Percentiles rank a stretch among this genome's conserved stretches.
Conservation (phyloP, 2,797 vertebrate species). For the Xenops minutus region DNA sequence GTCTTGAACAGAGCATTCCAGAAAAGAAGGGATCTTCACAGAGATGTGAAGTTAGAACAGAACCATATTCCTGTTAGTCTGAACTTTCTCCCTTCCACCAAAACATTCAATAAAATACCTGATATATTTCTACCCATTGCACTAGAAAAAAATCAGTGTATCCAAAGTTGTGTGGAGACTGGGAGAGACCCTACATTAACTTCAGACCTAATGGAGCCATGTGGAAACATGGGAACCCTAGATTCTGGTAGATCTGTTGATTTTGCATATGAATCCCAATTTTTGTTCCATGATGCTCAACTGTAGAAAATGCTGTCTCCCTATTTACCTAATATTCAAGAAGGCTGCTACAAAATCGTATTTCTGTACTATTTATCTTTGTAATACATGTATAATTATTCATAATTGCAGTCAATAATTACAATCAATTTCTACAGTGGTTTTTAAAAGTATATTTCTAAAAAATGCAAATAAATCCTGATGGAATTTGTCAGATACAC, state of each 20-base stretch:
- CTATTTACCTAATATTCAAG: neutral
- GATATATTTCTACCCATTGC: neutral
- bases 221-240: neutral
- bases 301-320: neutral
- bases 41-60: neutral
- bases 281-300: neutral
- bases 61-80: neutral
- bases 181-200: neutral
- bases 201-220: neutral
- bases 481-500: neutral
- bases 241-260: neutral
- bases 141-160: neutral
- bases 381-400: neutral
- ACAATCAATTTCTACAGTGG: neutral
- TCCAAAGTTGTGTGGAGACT: neutral
- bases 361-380: neutral
- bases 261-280: neutral
- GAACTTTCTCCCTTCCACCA: neutral
- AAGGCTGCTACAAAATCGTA: neutral
- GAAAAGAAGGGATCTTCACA: neutral
- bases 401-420: neutral
- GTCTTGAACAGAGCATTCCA: neutral
- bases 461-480: neutral
- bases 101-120: neutral
- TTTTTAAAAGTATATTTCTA: neutral